Base-by-base conservation (phyloP, 2,888 invertebrate species). In the Agonopterix subpropinquella region DNA sequence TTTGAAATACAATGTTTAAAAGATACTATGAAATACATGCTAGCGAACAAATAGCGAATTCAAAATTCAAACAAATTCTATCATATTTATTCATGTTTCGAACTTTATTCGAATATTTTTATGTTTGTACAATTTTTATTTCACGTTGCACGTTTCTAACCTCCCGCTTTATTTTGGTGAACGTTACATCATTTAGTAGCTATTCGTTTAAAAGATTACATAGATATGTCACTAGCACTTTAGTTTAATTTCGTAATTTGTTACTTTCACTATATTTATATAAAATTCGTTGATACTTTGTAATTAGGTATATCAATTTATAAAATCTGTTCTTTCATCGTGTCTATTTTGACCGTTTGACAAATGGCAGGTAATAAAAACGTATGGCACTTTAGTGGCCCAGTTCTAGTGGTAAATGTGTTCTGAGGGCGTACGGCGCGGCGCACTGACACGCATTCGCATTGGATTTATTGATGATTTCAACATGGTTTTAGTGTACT, bases 341-440 rank as follows among this genome's bases (percentile, higher is more conserved):
- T 41, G 39, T 48, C 43, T 46, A 45, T 49, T 50, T 43, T 36
- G 42, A 44, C 36, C 35, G 46, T 43, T 28, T 50, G 47, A 50
- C 42, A 44, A 50, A 50, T 47, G 41, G 35, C 9, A 5, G 11
- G 8, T n/a, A 41, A 44, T 45, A 11, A 37, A 10, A 45, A 11
- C 10, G 44, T 43, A 18, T 35, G 42, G 9, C 44, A 47, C 41
- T 44, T 45, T 36, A 4, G 47, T 44, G 50, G 41, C 50, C 47
- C 37, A 44, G 7, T 47, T 50, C 42, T 47, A 47, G 37, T 15
- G 2, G 41, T 11, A 36, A 45, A 45, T 45, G 36, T 7, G 36
- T 41, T 36, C 28, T 41, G 18, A 18, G 44, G 41, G 41, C n/a
- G n/a, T n/a, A n/a, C n/a, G n/a, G n/a, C n/a, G n/a, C n/a, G n/a